Base-by-base conservation (phyloP, 2,888 invertebrate species). In the Latrodectus hesperus region DNA sequence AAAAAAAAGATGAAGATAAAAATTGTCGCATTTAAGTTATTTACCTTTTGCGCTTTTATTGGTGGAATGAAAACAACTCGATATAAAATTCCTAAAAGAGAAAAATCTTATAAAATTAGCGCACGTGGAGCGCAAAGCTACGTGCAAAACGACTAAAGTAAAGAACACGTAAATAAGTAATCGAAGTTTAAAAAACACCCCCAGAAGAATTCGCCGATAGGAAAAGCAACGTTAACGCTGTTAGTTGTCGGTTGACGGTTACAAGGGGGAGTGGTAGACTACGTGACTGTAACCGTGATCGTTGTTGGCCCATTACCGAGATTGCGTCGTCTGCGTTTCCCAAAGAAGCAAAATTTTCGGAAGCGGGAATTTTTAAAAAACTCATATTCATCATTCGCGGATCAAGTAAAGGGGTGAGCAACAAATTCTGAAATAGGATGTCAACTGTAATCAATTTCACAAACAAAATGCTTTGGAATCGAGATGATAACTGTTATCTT, bases 201-300 rank as follows among this genome's bases (percentile, higher is more conserved):
- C 78, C 76, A 16, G 76, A 55, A 76, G 74, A 78, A 55, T n/a
- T 51, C 67, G 70, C 70, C 75, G 60, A 83, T 70, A 55, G 78
- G 84, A 84, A 78, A 83, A 83, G 72, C 77, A 73, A 78, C 84
- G 84, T 84, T 84, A 84, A 84, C 82, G 75, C 75, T 83, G 80
- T 81, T 81, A 81, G 80, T 73, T 73, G 73, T 65, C 65, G 80
- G 80, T 81, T 81, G 73, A 80, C 82, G 82, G 83, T 76, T 76
- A 76, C 76, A 83, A 76, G 83, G 84, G 68, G 68, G 72, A 71
- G 75, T 76, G 84, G 73, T 65, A 77, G 52, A 17, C 65, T 64
- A 84, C 84, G 84, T 84, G 84, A 78, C 84, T 84, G 84, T 84
- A 84, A 78, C 72, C 78, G 73, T 84, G 78, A 84, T 83, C 83